Conservation (phyloP, 1,140 invertebrate species). For the Calephelis virginiensis region DNA sequence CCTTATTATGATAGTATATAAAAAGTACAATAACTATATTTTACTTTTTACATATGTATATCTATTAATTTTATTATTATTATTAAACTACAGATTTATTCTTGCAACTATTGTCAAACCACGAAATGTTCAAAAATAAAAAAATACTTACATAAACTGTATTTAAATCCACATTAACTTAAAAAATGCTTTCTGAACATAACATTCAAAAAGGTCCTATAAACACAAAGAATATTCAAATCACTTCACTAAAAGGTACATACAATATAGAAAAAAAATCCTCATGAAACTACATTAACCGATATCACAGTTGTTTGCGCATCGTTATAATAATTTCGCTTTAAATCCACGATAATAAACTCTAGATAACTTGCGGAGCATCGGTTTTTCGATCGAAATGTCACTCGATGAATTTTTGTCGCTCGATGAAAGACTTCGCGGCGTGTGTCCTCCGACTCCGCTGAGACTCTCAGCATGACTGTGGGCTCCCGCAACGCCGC, state of each 20-base stretch:
- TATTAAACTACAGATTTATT: no score
- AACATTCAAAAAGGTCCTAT: slow-evolving; percentile 28
- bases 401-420: slow-evolving; percentile 64
- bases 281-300: slow-evolving; percentile 50
- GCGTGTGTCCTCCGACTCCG: slow-evolving; percentile 67
- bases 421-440: slow-evolving; percentile 60
- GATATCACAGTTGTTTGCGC: slow-evolving; percentile 61
- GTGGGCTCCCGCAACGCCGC: slow-evolving; percentile 72
- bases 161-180: slow-evolving; percentile 30
- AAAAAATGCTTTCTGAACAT: slow-evolving; percentile 23
- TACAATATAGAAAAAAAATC: slow-evolving; percentile 49
- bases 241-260: slow-evolving; percentile 53
- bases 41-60: no score
- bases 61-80: no score
- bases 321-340: slow-evolving; percentile 61
- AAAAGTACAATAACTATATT: no score
- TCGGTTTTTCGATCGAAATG: slow-evolving; percentile 57
- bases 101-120: no score
- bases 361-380: slow-evolving; percentile 34
- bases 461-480: slow-evolving; percentile 76
- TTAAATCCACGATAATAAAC: slow-evolving; percentile 32
- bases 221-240: slow-evolving; percentile 50
- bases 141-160: slow-evolving; percentile 35
- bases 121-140: neutral
- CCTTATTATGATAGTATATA: no score